Evolutionary conservation across 2,113 vertebrate genomes (phyloP).

Genomic region (Oreochromis spilurus): DNA sequence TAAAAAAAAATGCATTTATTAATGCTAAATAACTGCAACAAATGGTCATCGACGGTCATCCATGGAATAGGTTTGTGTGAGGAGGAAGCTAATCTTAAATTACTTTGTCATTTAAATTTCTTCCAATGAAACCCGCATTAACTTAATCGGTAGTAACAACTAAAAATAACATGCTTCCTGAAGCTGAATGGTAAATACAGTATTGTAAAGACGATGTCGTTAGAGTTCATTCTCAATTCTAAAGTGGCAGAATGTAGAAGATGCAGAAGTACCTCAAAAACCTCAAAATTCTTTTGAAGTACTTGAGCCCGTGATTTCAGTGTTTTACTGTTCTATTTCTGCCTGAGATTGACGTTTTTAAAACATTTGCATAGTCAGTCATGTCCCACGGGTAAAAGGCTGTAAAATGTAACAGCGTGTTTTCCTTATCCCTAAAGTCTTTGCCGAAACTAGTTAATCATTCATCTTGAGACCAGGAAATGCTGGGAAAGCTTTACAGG

Average conservation of each 20-base stretch:
- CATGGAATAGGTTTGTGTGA: not conserved
- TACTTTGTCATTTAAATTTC: not conserved
- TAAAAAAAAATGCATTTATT: not conserved
- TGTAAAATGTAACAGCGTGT: not conserved
- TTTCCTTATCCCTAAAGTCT: not conserved
- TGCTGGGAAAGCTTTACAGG: not conserved
- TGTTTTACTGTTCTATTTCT: not conserved
- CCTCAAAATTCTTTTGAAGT: not conserved
- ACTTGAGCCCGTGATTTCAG: not conserved
- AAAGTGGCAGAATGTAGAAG: not conserved
- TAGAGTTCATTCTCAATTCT: not conserved
- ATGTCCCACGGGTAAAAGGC: not conserved
- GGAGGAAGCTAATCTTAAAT: not conserved
- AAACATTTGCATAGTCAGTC: not conserved
- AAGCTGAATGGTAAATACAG: not conserved
- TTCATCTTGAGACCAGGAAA: conserved; percentile 40
- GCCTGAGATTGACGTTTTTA: not conserved
- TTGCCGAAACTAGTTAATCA: conserved; percentile 43
- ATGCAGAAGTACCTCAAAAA: not conserved
- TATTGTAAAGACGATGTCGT: not conserved
- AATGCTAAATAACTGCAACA: not conserved
- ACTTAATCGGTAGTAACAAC: not conserved
- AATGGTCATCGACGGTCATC: not conserved
- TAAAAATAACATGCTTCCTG: not conserved
- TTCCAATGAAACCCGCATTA: not conserved